phyloP scores from a whole-genome alignment of 2,113 vertebrate genomes.

The Istiophorus platypterus region DNA sequence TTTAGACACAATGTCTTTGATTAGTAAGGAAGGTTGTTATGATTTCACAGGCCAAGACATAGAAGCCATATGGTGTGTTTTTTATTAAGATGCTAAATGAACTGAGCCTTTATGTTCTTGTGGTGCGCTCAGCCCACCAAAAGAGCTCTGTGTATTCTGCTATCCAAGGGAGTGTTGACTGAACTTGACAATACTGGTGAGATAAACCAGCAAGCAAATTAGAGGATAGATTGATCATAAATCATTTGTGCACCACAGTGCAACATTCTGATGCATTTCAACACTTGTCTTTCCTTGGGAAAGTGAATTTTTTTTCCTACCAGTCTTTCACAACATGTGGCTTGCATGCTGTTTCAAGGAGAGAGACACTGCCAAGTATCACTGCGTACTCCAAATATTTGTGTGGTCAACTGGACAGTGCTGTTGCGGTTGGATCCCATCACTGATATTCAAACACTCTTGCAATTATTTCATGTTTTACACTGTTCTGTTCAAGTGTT shows the following conservation, averaged over 20 bases:
- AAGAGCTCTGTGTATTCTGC: slow-evolving; percentile 68
- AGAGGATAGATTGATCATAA: slow-evolving; percentile 62
- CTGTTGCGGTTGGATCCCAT: slow-evolving; percentile 72
- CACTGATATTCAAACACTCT: slow-evolving; percentile 75
- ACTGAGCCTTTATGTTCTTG: slow-evolving; percentile 73
- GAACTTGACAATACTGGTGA: slow-evolving; percentile 51
- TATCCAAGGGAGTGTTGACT: slow-evolving; percentile 50
- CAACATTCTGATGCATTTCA: slow-evolving; percentile 74
- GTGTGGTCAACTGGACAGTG: slow-evolving; percentile 79
- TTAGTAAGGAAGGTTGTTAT: slow-evolving; percentile 70
- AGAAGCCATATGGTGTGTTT: slow-evolving; percentile 73
- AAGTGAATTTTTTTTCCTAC: slow-evolving; percentile 52
- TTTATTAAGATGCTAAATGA: slow-evolving; percentile 79
- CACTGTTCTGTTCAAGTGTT: slow-evolving; percentile 48
- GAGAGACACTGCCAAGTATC: slow-evolving; percentile 76
- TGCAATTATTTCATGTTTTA: slow-evolving; percentile 64
- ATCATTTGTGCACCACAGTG: slow-evolving; percentile 64
- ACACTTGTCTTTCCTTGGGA: slow-evolving; percentile 75
- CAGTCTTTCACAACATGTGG: slow-evolving; percentile 79
- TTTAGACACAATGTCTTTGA: slow-evolving; percentile 73
- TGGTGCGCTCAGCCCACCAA: slow-evolving; percentile 68
- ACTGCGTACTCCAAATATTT: slow-evolving; percentile 82
- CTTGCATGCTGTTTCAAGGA: slow-evolving; percentile 73
- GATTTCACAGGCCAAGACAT: slow-evolving; percentile 72
- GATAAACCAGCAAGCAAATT: slow-evolving; percentile 59